phyloP scores from a whole-genome alignment of 2,888 invertebrate genomes.

The Leucania comma region DNA sequence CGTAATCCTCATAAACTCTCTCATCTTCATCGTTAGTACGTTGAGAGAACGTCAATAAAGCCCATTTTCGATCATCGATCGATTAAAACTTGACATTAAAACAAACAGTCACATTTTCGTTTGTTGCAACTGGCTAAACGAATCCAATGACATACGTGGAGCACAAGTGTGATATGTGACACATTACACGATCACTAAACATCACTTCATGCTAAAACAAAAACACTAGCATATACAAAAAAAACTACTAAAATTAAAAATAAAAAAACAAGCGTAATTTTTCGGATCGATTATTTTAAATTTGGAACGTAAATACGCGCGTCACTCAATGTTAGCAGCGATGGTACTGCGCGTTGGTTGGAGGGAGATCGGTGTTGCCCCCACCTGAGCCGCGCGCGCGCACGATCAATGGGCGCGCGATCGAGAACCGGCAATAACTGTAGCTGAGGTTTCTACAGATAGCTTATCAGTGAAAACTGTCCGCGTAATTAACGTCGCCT shows the following conservation, averaged over 20 bases:
- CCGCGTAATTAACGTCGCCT: conserved; percentile 58
- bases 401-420: conserved; percentile 76
- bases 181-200: conserved; percentile 66
- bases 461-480: conserved; percentile 77
- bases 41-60: conserved; percentile 71
- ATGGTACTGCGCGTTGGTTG: conserved; percentile 78
- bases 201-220: conserved; percentile 63
- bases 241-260: conserved; percentile 40
- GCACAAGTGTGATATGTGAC: conserved; percentile 62
- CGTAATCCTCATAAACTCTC: conserved; percentile 83
- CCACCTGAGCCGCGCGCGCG: conserved; percentile 75
- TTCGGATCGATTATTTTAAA: conserved; percentile 69
- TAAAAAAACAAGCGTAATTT: conserved; percentile 64
- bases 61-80: conserved; percentile 80
- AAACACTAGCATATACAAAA: conserved; percentile 51
- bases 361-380: conserved; percentile 76
- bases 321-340: conserved; percentile 74
- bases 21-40: conserved; percentile 83
- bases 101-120: conserved; percentile 88
- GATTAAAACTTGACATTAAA: conserved; percentile 69
- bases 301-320: conserved; percentile 74
- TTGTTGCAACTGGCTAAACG: conserved; percentile 72
- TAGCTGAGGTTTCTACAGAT: conserved; percentile 79
- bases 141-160: conserved; percentile 75
- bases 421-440: conserved; percentile 70